phyloP scores from a whole-genome alignment of 92 coral and sea anemone genomes.

The Paragorgia papillata region DNA sequence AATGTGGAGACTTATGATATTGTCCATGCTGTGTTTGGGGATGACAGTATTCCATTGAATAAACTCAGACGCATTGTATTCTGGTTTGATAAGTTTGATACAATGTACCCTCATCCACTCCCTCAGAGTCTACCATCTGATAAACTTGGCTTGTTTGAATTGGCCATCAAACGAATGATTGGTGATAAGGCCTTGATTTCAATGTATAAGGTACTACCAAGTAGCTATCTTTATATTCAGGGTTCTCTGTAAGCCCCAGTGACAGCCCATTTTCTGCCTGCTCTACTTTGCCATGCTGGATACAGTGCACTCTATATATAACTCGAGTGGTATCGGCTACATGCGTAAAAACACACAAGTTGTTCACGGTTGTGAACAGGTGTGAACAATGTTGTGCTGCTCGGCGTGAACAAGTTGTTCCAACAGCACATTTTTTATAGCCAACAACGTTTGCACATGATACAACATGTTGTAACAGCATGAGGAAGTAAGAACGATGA shows the following conservation, averaged over 20 bases:
- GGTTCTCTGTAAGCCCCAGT: too few species aligned
- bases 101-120: conserved; percentile 94
- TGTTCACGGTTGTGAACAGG: too few species aligned
- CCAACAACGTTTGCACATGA: too few species aligned
- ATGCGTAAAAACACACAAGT: too few species aligned
- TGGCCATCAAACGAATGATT: conserved; percentile 81
- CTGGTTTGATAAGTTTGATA: conserved; percentile 92
- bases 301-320: too few species aligned
- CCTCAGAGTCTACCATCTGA: conserved; percentile 77
- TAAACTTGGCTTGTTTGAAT: conserved; percentile 71
- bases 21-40: conserved; percentile 83
- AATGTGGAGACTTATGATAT: conserved; percentile 80
- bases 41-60: conserved; percentile 92
- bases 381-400: too few species aligned
- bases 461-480: too few species aligned
- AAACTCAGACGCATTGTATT: conserved; percentile 83
- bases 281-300: neutral
- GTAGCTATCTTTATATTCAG: neutral
- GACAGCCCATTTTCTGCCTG: too few species aligned
- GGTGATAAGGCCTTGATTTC: conserved; percentile 64
- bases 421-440: too few species aligned
- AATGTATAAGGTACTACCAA: conserved; percentile 62
- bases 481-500: too few species aligned
- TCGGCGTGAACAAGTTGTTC: too few species aligned
- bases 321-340: too few species aligned